Conservation (phyloP, 2,888 invertebrate species). For the Phyllotreta cruciferae region DNA sequence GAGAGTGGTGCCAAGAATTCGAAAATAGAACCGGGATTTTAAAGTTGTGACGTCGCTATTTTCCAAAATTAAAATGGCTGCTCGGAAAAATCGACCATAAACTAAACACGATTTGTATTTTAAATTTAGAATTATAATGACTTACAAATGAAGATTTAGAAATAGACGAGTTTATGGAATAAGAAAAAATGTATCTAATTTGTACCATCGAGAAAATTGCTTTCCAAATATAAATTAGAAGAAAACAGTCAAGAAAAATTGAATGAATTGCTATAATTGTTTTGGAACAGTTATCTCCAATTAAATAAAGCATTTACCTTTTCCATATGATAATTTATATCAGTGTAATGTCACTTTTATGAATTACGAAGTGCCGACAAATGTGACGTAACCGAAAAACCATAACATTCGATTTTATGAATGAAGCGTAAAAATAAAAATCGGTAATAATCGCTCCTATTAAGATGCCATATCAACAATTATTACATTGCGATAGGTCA, state of each 20-base stretch:
- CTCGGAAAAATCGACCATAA: background rate
- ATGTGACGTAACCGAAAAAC: slow-evolving; percentile 34
- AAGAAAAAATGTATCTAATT: too few relatives aligned
- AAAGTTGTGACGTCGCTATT: slow-evolving; percentile 4
- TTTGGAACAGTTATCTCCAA: too few relatives aligned
- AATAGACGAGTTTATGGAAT: too few relatives aligned
- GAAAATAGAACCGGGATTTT: slow-evolving; percentile 13
- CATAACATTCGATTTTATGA: slow-evolving; percentile 42
- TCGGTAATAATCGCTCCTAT: slow-evolving; percentile 42
- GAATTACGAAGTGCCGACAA: slow-evolving; percentile 6
- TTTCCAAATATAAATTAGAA: too few relatives aligned
- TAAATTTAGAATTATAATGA: too few relatives aligned
- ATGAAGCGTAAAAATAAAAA: slow-evolving; percentile 46
- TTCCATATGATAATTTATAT: too few relatives aligned
- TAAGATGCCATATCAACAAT: slow-evolving; percentile 51
- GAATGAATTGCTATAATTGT: too few relatives aligned
- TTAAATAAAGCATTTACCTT: too few relatives aligned
- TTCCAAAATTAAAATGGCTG: slow-evolving; percentile 9
- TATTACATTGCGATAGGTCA: slow-evolving; percentile 49
- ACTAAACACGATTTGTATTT: background rate
- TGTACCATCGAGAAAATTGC: too few relatives aligned
- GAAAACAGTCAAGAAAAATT: too few relatives aligned
- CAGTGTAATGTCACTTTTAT: too few relatives aligned
- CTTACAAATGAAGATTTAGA: too few relatives aligned
- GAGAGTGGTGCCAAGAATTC: background rate